These are phyloP conservation scores for Glaucomys volans DNA, from an alignment of 2,113 vertebrate species.

Conservation along the genomic window DNA sequence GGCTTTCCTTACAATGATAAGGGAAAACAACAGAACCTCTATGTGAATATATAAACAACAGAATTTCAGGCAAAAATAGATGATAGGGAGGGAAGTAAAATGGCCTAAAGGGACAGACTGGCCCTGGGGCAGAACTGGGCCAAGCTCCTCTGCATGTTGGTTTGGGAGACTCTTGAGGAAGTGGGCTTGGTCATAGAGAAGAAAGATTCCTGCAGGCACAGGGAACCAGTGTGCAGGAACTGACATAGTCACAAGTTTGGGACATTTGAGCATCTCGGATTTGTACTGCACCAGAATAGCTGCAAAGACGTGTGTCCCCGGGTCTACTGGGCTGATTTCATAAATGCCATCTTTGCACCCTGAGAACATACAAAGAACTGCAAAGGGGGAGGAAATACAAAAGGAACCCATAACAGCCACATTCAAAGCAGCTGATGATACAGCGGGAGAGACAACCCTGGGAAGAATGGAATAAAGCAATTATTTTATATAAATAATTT, in stretches of 20 bases:
- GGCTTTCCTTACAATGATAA: background rate
- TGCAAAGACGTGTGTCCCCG: background rate
- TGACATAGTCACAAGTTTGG: background rate
- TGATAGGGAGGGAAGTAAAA: background rate
- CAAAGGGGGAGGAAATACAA: background rate
- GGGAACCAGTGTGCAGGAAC: no score
- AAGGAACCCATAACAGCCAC: fast-evolving
- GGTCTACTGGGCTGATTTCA: background rate
- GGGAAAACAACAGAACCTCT: background rate
- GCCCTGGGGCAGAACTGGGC: fast-evolving
- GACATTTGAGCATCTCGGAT: background rate
- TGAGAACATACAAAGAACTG: background rate
- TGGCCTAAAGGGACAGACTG: no score
- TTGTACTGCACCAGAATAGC: background rate
- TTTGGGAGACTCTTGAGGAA: background rate
- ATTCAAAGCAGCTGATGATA: background rate
- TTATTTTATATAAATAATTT: no score
- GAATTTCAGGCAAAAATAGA: background rate
- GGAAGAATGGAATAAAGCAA: no score
- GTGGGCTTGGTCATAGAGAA: fast-evolving
- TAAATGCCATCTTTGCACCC: no score
- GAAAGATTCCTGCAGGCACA: background rate
- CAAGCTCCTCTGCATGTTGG: background rate
- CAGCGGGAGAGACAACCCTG: background rate
- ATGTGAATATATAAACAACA: fast-evolving